phyloP scores from a whole-genome alignment of 2,113 vertebrate genomes.

The Carlito syrichta region DNA sequence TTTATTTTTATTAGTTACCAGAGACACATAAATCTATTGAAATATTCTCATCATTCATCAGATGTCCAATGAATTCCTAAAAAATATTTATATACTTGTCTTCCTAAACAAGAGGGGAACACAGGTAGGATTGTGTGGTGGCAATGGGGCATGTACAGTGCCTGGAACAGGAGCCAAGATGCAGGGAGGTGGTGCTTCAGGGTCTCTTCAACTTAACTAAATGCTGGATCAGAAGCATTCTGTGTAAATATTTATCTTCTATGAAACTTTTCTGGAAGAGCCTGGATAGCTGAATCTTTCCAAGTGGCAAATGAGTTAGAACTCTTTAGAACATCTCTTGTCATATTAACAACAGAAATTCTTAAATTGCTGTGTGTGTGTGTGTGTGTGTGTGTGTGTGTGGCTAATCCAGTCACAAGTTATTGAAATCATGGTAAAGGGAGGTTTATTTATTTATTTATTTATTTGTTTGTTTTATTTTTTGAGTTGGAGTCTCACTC shows the following conservation, averaged over 20 bases:
- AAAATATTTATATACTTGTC: background rate
- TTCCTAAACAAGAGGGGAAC: background rate
- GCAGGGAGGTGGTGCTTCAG: background rate
- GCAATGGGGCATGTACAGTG: fast-evolving
- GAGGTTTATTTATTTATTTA: too few relatives aligned
- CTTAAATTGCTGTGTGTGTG: background rate
- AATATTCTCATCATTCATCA: background rate
- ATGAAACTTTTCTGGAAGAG: background rate
- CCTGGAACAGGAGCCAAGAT: fast-evolving
- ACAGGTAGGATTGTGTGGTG: too few relatives aligned
- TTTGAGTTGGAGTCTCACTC: too few relatives aligned
- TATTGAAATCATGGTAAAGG: background rate
- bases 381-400: background rate
- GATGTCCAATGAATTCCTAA: background rate
- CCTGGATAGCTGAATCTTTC: background rate
- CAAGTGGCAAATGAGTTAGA: background rate
- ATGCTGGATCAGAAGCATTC: background rate
- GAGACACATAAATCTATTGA: background rate
- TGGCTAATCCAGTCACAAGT: background rate
- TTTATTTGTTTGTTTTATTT: too few relatives aligned
- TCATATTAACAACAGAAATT: background rate
- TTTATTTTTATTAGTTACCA: background rate
- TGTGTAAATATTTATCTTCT: background rate
- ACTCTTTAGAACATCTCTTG: background rate
- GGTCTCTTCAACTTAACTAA: background rate